A percentile compares a stretch with the other conserved stretches of the same genome.
Evolutionary conservation across 2,797 vertebrate genomes (phyloP).

Genomic region (Carduelis carduelis): DNA sequence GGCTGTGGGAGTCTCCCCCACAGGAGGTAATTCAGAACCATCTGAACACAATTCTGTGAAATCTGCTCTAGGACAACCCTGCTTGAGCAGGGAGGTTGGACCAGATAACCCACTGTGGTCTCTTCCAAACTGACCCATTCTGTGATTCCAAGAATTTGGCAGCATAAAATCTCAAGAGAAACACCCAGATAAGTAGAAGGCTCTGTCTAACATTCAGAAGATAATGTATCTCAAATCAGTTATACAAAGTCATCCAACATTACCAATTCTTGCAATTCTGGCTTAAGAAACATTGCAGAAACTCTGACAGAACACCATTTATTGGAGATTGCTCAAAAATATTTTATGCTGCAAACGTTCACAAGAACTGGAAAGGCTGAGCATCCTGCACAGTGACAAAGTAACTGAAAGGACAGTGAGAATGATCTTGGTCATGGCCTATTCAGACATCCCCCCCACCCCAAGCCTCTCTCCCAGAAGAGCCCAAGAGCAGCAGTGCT

Average conservation of each 20-base stretch:
- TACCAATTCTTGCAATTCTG: background rate
- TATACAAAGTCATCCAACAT: background rate
- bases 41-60: background rate
- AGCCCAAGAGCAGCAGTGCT: background rate
- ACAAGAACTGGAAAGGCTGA: background rate
- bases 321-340: background rate
- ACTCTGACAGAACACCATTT: fast-evolving
- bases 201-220: background rate
- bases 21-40: background rate
- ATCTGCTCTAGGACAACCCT: background rate
- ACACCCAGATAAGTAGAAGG: background rate
- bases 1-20: background rate
- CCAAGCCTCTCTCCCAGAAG: background rate
- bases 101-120: background rate
- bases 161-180: background rate
- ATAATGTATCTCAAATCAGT: background rate
- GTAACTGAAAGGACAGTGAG: background rate
- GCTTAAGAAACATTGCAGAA: background rate
- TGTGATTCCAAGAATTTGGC: background rate
- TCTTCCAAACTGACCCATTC: background rate
- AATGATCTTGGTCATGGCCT: background rate
- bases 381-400: background rate
- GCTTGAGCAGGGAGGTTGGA: background rate
- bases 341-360: background rate
- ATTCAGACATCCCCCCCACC: background rate